phyloP scores from a whole-genome alignment of 1,140 invertebrate genomes.

The Cyphomyrmex costatus region DNA sequence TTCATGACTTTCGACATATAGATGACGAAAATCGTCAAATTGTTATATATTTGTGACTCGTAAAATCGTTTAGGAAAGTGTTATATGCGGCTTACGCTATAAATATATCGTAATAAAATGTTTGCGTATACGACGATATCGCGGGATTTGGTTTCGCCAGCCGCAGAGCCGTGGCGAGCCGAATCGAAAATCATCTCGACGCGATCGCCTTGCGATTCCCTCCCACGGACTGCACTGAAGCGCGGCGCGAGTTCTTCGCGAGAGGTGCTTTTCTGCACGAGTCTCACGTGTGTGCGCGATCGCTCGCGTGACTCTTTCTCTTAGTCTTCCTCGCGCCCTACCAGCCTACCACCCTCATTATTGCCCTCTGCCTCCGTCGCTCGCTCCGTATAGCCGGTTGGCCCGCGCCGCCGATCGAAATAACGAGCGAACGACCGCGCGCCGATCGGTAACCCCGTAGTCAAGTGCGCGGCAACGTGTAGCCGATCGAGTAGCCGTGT shows the following conservation, averaged over 20 bases:
- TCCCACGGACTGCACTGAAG: constrained; percentile 59
- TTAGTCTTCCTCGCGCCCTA: constrained; percentile 1
- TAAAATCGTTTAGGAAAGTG: constrained; percentile 9
- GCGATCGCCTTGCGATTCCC: constrained; percentile 77
- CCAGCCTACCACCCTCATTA: background rate
- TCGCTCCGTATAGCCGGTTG: background rate
- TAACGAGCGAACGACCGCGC: constrained; percentile 72
- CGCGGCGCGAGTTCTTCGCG: constrained; percentile 64
- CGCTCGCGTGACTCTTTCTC: constrained; percentile 69
- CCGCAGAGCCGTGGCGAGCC: background rate
- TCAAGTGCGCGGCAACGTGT: constrained; percentile 73
- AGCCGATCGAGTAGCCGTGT: constrained; percentile 56
- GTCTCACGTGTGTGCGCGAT: constrained; percentile 69
- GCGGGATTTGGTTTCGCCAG: constrained; percentile 15
- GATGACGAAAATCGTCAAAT: background rate
- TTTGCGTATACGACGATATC: background rate
- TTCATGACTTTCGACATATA: background rate
- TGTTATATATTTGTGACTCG: background rate
- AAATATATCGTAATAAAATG: background rate
- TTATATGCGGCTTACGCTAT: background rate
- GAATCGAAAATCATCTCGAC: constrained; percentile 32
- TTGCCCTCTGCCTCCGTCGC: constrained; percentile 19
- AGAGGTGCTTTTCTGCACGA: constrained; percentile 72
- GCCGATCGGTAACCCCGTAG: constrained; percentile 68
- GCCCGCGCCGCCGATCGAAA: constrained; percentile 67